Base-by-base conservation (phyloP, 2,888 invertebrate species). In the Spialia ferax region DNA sequence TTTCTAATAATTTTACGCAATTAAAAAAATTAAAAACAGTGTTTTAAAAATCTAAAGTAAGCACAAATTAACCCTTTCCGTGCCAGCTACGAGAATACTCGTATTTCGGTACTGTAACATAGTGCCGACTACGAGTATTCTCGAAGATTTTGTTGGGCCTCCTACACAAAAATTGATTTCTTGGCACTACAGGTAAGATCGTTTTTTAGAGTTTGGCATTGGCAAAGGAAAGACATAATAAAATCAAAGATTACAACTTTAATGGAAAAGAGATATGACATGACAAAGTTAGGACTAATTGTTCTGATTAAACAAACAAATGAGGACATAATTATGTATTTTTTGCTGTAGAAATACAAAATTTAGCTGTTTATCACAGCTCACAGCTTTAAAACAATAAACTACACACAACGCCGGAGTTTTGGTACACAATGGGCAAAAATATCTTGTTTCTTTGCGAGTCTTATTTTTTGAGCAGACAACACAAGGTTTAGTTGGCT, bases 401-500 rank as follows among this genome's bases (percentile, higher is more conserved):
- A 50, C 38, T 42, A 70, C 68, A 63, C 63, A 69, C 63, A 69
- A 68, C 15, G 69, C 66, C 48, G 63, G 70, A 50, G 22, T 69
- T 72, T 72, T 64, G n/a, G 70, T 69, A 48, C 70, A 70, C 35
- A 57, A 45, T n/a, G 59, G 56, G 63, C 66, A 71, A 29, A 62
- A 50, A 38, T 61, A 70, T 54, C 55, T 56, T 57, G 66, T 64
- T 45, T 70, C 69, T 55, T 70, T 70, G 54, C 70, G 68, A 42
- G 57, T 72, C 61, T 72, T 72, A 60, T 70, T 70, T 70, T 70
- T 69, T 26, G 68, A 63, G 67, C 73, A 73, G 42, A 71, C 70
- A 50, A 68, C 70, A 62, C 71, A 68, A 67, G 71, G 64, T 63
- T 70, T 71, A 18, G 66, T 45, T 67, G 63, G 59, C 56, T 62